Base-by-base conservation (phyloP, 2,888 invertebrate genomes). In the Drosophila recens region DNA sequence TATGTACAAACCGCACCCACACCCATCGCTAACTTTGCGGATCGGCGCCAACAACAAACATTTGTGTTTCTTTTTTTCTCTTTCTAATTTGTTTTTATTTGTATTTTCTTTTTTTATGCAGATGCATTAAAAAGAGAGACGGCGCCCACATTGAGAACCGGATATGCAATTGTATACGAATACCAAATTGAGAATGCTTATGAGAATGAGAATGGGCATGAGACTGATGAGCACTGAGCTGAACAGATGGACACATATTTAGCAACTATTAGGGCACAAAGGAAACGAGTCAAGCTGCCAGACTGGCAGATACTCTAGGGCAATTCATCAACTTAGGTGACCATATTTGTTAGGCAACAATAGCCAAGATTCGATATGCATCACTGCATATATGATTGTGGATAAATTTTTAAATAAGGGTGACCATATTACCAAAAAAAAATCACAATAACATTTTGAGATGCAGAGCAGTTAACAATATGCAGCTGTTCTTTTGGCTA, bases 141-240 rank as follows among this genome's bases (percentile, higher is more conserved):
- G 79, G 67, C 71, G 87, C 85, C 89, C 89, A 84, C 89, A 87
- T 84, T 79, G 87, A 81, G 72, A 72, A 89, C 83, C 83, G 83
- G 83, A 84, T 73, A 82, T 86, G 87, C 83, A 88, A 83, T 89
- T 87, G 89, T 84, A 72, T 78, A 76, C 67, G 75, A 64, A 75
- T 61, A 78, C 82, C 67, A 67, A 78, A 81, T 78, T 69, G 67
- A 79, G 81, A 78, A 51, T 72, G 40, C 54, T 5, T 20, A 20
- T 23, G 45, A 45, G 38, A 72, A 61, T 67, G 65, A 45, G 38
- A 72, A 61, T 67, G 65, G 15, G 56, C 72, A 61, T 61, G 57
- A 34, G 33, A 71, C 52, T 54, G 77, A 63, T 54, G 62, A 36
- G 52, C 69, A 72, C 67, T 20, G 52, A 54, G 56, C 66, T 53